Percentiles rank a stretch among this genome's conserved stretches.
Conservation (phyloP, 2,888 invertebrate species). For the Miltochrista miniata region DNA sequence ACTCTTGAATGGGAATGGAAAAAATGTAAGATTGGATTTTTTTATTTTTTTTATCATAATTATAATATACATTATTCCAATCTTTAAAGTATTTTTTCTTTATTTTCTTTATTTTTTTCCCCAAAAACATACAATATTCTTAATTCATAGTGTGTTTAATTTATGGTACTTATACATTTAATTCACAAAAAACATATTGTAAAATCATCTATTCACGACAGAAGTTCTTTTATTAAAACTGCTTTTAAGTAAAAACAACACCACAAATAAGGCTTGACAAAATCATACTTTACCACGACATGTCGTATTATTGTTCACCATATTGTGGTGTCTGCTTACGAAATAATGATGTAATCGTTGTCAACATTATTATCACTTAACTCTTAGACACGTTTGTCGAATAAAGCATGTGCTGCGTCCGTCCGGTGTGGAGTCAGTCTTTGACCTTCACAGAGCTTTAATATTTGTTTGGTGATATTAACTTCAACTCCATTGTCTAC, state of each 20-base stretch:
- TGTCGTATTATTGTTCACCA: conserved; percentile 5
- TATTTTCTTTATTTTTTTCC: too few species aligned
- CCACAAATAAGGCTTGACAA: conserved; percentile 1
- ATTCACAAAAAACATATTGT: too few species aligned
- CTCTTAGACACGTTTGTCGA: conserved; percentile 36
- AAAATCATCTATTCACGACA: too few species aligned
- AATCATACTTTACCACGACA: conserved; percentile 11
- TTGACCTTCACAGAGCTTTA: conserved; percentile 23
- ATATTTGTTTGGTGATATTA: not conserved
- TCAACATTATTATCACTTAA: conserved; percentile 44
- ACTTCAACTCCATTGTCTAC: not conserved
- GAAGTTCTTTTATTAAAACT: too few species aligned
- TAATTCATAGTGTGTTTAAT: too few species aligned
- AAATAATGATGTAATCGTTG: conserved; percentile 48
- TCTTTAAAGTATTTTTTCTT: too few species aligned
- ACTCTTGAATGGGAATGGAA: too few species aligned
- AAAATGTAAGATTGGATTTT: too few species aligned
- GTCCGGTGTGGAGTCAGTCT: conserved; percentile 19
- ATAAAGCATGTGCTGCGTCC: conserved; percentile 39
- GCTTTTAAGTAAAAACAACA: not conserved
- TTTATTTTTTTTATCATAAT: too few species aligned
- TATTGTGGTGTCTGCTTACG: conserved; percentile 35
- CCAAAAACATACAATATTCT: too few species aligned
- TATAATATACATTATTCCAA: too few species aligned
- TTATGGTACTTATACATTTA: too few species aligned